Conservation (phyloP, 2,113 vertebrate species). For the Hucho hucho region DNA sequence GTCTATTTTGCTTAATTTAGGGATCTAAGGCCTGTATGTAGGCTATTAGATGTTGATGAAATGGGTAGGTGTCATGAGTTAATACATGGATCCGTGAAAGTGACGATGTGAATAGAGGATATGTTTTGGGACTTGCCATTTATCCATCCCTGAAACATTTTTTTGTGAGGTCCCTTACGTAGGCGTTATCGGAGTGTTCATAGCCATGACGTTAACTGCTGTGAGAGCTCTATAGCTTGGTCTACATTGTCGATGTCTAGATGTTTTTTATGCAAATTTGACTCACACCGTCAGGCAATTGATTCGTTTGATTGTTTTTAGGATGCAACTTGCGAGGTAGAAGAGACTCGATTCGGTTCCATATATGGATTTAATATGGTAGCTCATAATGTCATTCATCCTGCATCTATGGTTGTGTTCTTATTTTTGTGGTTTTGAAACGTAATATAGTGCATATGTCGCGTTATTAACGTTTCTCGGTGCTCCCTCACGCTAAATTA, state of each 20-base stretch:
- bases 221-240: conserved; percentile 21
- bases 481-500: not conserved
- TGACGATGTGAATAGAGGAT: conserved; percentile 25
- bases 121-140: conserved; percentile 34
- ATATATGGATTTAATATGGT: not conserved
- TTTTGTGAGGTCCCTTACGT: not conserved
- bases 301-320: conserved; percentile 31
- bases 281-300: conserved; percentile 31
- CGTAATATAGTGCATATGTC: conserved; percentile 17
- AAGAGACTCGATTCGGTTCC: conserved; percentile 25
- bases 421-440: conserved; percentile 12
- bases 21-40: conserved; percentile 13
- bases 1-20: not conserved
- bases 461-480: conserved; percentile 17
- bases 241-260: conserved; percentile 41
- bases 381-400: not conserved
- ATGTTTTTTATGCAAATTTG: conserved; percentile 28
- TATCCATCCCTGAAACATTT: conserved; percentile 32
- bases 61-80: conserved; percentile 45
- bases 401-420: not conserved
- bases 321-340: conserved; percentile 45
- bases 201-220: not conserved
- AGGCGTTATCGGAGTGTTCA: not conserved
- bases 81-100: conserved; percentile 42
- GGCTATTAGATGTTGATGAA: conserved; percentile 16